phyloP scores from a whole-genome alignment of 2,888 invertebrate species.

The Epinotia bilunana region DNA sequence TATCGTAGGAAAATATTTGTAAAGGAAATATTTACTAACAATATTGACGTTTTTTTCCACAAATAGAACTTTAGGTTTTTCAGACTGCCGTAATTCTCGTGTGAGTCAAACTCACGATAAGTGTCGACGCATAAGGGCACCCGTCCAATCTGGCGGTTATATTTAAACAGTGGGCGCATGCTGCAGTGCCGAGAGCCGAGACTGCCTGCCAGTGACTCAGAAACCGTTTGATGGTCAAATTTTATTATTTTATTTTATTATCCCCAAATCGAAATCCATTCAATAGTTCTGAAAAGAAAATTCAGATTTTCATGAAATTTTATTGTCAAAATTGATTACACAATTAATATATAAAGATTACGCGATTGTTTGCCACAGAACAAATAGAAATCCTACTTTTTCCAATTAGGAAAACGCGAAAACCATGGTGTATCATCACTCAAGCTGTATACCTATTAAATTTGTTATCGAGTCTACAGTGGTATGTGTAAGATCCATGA shows the following conservation, averaged over 20 bases:
- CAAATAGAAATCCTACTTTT: too few species aligned
- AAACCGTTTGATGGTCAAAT: constrained; percentile 4
- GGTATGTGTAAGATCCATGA: too few species aligned
- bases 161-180: constrained; percentile 47
- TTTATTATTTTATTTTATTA: too few species aligned
- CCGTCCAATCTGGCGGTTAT: constrained; percentile 36
- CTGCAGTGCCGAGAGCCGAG: constrained; percentile 34
- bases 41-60: constrained; percentile 12
- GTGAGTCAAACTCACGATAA: constrained; percentile 39
- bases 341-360: too few species aligned
- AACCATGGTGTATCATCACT: too few species aligned
- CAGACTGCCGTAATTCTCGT: constrained; percentile 8
- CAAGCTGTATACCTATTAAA: too few species aligned
- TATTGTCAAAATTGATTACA: too few species aligned
- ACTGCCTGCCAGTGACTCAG: constrained; percentile 46
- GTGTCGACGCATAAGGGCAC: constrained; percentile 38
- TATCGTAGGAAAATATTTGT: not conserved
- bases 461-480: too few species aligned
- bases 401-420: too few species aligned
- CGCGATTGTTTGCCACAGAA: too few species aligned
- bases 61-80: constrained; percentile 11
- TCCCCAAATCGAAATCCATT: not conserved
- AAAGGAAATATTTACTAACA: constrained; percentile 1
- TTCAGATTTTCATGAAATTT: too few species aligned
- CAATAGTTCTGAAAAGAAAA: too few species aligned